Evolutionary conservation across 2,113 vertebrate genomes (phyloP).

Genomic region (Hypanus sabinus): DNA sequence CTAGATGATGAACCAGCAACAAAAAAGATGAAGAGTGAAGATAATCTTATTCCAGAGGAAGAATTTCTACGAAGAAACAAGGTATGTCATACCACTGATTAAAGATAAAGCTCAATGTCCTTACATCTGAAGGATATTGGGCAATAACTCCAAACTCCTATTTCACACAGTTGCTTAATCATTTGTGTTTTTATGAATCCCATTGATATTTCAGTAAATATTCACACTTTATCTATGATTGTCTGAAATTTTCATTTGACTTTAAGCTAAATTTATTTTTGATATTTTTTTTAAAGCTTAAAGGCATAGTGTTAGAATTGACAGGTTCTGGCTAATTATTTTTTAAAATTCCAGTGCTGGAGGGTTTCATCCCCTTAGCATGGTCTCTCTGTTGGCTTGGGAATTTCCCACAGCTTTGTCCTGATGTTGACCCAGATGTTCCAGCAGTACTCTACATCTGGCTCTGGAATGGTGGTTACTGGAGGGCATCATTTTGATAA

Average conservation of each 20-base stretch:
- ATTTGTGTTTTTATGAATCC: background rate
- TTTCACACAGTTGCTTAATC: background rate
- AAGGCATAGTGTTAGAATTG: too few relatives aligned
- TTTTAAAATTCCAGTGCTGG: too few relatives aligned
- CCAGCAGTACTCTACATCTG: too few relatives aligned
- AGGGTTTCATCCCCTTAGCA: too few relatives aligned
- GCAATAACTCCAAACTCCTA: background rate
- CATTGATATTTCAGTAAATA: background rate
- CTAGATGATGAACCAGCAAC: slow-evolving; percentile 85
- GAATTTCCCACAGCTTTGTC: too few relatives aligned
- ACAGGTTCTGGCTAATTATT: too few relatives aligned
- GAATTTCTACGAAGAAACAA: slow-evolving; percentile 93
- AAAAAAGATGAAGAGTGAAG: slow-evolving; percentile 95
- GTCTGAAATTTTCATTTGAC: background rate
- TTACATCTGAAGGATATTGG: background rate
- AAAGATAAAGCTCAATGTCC: background rate
- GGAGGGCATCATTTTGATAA: too few relatives aligned
- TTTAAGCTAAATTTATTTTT: background rate
- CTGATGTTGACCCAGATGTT: too few relatives aligned
- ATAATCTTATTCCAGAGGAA: slow-evolving; percentile 91
- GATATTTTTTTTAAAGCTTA: background rate
- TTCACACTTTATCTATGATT: background rate
- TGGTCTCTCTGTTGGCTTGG: too few relatives aligned
- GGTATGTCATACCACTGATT: slow-evolving; percentile 51
- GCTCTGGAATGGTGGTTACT: too few relatives aligned